Evolutionary conservation across 2,888 invertebrate species (phyloP), one percentile per base, ranked within the genome.

Genomic region (Sminthurides aquaticus): DNA sequence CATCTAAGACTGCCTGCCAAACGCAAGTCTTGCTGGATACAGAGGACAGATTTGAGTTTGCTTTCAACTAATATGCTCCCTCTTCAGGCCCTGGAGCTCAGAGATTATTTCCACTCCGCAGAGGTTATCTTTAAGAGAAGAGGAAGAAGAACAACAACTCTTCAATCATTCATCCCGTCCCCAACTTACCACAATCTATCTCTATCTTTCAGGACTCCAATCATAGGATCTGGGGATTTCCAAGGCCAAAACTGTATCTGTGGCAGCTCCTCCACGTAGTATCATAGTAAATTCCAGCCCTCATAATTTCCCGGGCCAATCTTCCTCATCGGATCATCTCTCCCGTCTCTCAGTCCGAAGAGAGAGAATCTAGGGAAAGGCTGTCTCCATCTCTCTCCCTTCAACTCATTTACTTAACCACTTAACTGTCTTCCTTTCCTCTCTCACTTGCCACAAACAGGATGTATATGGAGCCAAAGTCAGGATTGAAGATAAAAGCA

Each of bases 41-140:
- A n/a, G n/a, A n/a, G n/a, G n/a, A n/a, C n/a, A 25, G 55, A 24
- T 15, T 27, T 62, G 43, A 62, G 28, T 54, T 52, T 64, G 64
- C 67, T 69, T 66, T 62, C 68, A 54, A 62, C 63, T 69, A 72
- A 72, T 70, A 70, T 70, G 70, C 64, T 72, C 69, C 72, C 34
- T 49, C n/a, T 49, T 8, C 27, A 25, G 28, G 52, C 24, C 8
- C n/a, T 57, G n/a, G 20, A 22, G 43, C 20, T 58, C 29, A 29
- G 48, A 20, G 62, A 57, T 24, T 8, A 8, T 25, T 11, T 56
- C 24, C 25, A 25, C 43, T 34, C 43, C 43, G 15, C 8, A 11
- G 43, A 34, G 43, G 15, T 34, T 56, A 24, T 56, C 24, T 26
- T 18, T 20, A 18, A 8, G 3, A 8, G 52, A 5, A 3, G 24